Base-by-base conservation (phyloP, 2,797 vertebrate species). In the Heterohyrax brucei region DNA sequence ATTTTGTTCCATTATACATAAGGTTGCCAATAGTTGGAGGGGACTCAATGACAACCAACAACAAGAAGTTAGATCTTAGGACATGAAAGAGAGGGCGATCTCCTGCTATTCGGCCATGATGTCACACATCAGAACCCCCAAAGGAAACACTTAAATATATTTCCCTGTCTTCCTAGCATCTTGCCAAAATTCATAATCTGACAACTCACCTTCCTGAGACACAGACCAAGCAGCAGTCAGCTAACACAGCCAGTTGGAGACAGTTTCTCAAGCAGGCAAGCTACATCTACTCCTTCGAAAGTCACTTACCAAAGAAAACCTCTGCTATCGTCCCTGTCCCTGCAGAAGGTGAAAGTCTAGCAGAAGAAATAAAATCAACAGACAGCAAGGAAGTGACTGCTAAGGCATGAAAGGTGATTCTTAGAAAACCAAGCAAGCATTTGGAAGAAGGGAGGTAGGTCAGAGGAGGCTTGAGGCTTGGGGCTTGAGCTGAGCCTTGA, bases 181-280 rank as follows among this genome's bases (percentile, higher is more conserved):
- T 76, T 28, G 44, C 24, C 39, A 76, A 66, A 10, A 7, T 0
- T 73, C 53, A 28, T 22, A 24, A 4, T 24, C 39, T 46, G 44
- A 72, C n/a, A 44, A 3, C 12, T 21, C 2, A 0, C 2, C 6
- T 0, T 4, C 9, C 64, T 10, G 5, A 30, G 66, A 9, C 5
- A 0, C 1, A 9, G 26, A 66, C 46, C 39, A n/a, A 70, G 89
- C 10, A 53, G 46, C 28, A 18, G 18, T 3, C 7, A 14, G 44
- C 30, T 24, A 59, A 3, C 16, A 7, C 19, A 46, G 33, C 10
- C 66, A 9, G 44, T 28, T 0, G 2, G 7, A 6, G 33, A 83
- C 44, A 39, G 44, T 21, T 50, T 59, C 56, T 46, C 70, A 59
- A 76, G 80, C 33, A 33, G 53, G 50, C 1, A 28, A 33, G 26